Evolutionary conservation across 2,113 vertebrate genomes (phyloP).

Genomic region (Ammodytes dubius): DNA sequence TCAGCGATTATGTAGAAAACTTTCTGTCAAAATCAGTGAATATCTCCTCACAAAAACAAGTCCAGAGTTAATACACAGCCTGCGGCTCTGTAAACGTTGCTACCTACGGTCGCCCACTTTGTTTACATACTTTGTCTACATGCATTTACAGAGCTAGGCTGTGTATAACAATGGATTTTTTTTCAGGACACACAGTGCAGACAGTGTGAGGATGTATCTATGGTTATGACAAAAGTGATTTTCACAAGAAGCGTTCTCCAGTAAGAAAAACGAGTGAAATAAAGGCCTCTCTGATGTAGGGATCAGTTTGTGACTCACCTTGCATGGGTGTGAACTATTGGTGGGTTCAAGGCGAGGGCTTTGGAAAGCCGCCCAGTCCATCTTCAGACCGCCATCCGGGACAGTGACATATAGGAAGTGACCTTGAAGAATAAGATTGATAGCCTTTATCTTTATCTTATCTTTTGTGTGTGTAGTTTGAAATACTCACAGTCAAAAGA

Average conservation of each 20-base stretch:
- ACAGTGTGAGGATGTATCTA: too few species aligned
- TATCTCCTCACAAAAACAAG: too few species aligned
- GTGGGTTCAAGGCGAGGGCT: slow-evolving; percentile 78
- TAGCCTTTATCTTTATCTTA: background rate
- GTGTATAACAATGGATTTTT: too few species aligned
- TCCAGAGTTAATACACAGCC: too few species aligned
- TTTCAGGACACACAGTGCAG: too few species aligned
- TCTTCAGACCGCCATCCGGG: slow-evolving; percentile 60
- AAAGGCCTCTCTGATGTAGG: background rate
- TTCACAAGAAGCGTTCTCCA: too few species aligned
- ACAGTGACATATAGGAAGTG: slow-evolving; percentile 85
- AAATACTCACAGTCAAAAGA: background rate
- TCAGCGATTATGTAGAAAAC: too few species aligned
- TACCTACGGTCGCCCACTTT: too few species aligned
- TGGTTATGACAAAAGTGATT: too few species aligned
- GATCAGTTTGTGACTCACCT: slow-evolving; percentile 56
- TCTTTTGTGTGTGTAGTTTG: background rate
- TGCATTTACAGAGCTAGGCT: too few species aligned
- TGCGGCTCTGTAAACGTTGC: too few species aligned
- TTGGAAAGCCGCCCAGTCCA: slow-evolving; percentile 84
- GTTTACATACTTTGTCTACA: too few species aligned
- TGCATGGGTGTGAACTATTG: slow-evolving; percentile 80
- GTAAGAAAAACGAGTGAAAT: background rate
- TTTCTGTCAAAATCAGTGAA: background rate
- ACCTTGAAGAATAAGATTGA: slow-evolving; percentile 62